These are phyloP conservation scores for Lasioglossum lativentre DNA, from an alignment of 2,888 invertebrate species.

Conservation along the genomic window DNA sequence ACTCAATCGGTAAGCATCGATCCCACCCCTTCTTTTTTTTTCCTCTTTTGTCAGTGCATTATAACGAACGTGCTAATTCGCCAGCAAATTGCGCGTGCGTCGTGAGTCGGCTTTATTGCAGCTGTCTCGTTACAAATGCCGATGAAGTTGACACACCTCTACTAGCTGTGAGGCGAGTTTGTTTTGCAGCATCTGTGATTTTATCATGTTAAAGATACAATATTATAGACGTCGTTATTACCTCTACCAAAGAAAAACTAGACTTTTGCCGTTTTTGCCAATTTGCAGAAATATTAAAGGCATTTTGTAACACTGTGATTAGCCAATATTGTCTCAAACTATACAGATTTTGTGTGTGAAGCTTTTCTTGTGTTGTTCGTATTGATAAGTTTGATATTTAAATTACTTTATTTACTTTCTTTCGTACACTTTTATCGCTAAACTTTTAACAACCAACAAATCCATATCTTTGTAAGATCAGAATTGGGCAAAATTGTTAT, in stretches of 20 bases:
- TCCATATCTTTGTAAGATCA: too few relatives aligned
- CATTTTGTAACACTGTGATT: too few relatives aligned
- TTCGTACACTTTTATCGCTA: too few relatives aligned
- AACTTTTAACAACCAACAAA: too few relatives aligned
- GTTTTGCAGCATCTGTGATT: background rate
- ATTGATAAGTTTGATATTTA: too few relatives aligned
- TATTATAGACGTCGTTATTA: background rate
- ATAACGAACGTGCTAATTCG: slow-evolving; percentile 33
- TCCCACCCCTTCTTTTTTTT: slow-evolving; percentile 2
- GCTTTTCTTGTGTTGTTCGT: too few relatives aligned
- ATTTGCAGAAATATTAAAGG: too few relatives aligned
- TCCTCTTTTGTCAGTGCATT: background rate
- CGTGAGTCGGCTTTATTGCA: slow-evolving; percentile 20
- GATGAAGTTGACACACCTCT: slow-evolving; percentile 20
- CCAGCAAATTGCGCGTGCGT: slow-evolving; percentile 5
- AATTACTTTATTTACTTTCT: too few relatives aligned
- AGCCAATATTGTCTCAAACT: too few relatives aligned
- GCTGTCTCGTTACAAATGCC: slow-evolving; percentile 28
- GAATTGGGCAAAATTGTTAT: too few relatives aligned
- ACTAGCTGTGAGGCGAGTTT: background rate
- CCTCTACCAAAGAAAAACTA: too few relatives aligned
- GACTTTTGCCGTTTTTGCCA: background rate
- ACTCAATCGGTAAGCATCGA: slow-evolving; percentile 37
- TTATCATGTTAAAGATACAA: background rate
- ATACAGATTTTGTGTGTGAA: too few relatives aligned